These are phyloP conservation scores for Cecidostiba fungosa DNA, from an alignment of 2,888 invertebrate species.

Conservation along the genomic window DNA sequence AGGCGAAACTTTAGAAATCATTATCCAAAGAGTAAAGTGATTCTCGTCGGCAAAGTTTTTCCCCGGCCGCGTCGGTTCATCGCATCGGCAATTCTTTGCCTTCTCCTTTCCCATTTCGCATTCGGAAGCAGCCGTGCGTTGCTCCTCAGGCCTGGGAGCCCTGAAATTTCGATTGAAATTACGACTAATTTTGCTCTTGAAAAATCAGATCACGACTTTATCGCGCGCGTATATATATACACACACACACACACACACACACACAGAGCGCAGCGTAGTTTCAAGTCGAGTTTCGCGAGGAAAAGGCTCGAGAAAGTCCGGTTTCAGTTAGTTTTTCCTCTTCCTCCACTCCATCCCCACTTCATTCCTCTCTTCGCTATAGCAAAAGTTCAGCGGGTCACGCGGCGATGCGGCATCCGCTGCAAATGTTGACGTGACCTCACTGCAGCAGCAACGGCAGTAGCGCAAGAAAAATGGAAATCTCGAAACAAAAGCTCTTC, in stretches of 20 bases:
- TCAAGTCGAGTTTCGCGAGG: background rate
- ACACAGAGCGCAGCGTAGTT: background rate
- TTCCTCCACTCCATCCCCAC: background rate
- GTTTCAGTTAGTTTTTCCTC: conserved; percentile 34
- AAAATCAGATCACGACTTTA: conserved; percentile 47
- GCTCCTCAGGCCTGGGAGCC: background rate
- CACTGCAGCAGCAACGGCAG: background rate
- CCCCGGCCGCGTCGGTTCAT: background rate
- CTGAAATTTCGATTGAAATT: conserved; percentile 59
- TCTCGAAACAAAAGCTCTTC: conserved; percentile 59
- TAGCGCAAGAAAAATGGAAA: conserved; percentile 47
- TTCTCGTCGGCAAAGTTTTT: background rate
- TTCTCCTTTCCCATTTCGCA: background rate
- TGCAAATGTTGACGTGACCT: conserved; percentile 59
- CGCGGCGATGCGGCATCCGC: conserved; percentile 33
- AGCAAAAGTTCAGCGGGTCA: conserved; percentile 57
- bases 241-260: background rate
- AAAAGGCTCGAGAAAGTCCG: conserved; percentile 27
- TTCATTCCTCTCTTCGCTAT: background rate
- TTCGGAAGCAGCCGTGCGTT: background rate
- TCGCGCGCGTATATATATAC: too few relatives aligned
- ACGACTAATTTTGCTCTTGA: conserved; percentile 52
- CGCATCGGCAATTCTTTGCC: background rate
- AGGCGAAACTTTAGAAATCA: background rate
- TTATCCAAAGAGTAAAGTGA: background rate